A percentile compares a stretch with the other conserved stretches of the same genome.
phyloP scores from a whole-genome alignment of 2,797 vertebrate species.

The Lycodopsis pacificus region DNA sequence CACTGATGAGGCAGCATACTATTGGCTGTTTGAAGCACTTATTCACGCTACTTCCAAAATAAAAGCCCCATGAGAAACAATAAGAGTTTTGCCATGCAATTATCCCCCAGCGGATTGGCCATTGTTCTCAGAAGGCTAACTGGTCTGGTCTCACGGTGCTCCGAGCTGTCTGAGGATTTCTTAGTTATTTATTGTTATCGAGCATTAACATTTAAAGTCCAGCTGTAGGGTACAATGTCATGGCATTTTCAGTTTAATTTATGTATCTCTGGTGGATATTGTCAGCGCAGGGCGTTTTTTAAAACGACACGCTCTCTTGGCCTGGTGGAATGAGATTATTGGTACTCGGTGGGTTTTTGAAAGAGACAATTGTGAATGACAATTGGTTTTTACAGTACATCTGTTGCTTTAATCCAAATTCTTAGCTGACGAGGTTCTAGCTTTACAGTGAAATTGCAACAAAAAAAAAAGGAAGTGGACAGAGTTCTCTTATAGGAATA shows the following conservation, averaged over 20 bases:
- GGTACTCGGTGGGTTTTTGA: not conserved
- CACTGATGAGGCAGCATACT: constrained; percentile 1
- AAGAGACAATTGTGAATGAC: constrained; percentile 9
- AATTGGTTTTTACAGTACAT: constrained; percentile 1
- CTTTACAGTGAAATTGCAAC: not conserved
- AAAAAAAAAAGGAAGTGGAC: not conserved
- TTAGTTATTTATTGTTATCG: constrained; percentile 41
- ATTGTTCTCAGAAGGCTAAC: constrained; percentile 45
- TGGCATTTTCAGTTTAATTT: constrained; percentile 46
- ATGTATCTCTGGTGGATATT: constrained; percentile 17
- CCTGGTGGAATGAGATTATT: constrained; percentile 29
- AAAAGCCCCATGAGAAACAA: constrained; percentile 37
- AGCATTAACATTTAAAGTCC: constrained; percentile 49
- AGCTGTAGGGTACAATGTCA: constrained; percentile 23
- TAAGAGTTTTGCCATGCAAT: constrained; percentile 17
- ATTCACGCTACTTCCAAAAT: constrained; percentile 1
- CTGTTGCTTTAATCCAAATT: constrained; percentile 9
- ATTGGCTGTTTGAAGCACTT: not conserved
- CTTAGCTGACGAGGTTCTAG: not conserved
- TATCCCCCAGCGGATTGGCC: constrained; percentile 27
- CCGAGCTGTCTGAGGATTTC: constrained; percentile 36
- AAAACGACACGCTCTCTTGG: constrained; percentile 23
- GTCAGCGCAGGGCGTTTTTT: constrained; percentile 27
- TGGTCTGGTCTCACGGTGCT: constrained; percentile 22
- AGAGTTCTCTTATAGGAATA: not conserved